Base-by-base conservation (phyloP, 2,797 vertebrate species). In the Loris lydekkerianus region DNA sequence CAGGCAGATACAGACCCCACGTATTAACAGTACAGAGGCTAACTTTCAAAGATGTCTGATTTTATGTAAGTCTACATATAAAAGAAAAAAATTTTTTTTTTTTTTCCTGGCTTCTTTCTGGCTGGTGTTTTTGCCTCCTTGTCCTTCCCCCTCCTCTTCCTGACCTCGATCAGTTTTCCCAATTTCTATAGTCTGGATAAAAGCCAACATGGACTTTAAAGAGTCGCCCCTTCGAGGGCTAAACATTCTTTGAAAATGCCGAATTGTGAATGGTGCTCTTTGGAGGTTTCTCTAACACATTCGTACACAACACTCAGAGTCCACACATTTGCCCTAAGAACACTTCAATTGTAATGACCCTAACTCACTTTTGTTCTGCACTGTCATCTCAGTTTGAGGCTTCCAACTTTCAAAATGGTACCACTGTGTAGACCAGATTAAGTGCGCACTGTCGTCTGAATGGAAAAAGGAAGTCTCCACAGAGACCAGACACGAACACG, bases 71-170 rank as follows among this genome's bases (percentile, higher is more conserved):
- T 97, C 96, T 96, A 94, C 97, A 97, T 97, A 34, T 96, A 96
- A 98, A 98, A 98, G 97, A 97, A 97, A 97, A 97, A 97, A 89
- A 87, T 95, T 96, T 97, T 97, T 96, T 98, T 97, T 3, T 93
- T 96, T 98, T 97, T 98, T 97, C 97, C 98, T 98, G 97, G 97
- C 98, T 98, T 98, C 98, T 98, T 98, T 98, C 98, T 98, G 98
- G 98, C 98, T 98, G 98, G 97, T 98, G 97, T 95, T 98, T 92
- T 93, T 96, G 93, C 84, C 63, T 96, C 88, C 89, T 84, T 4
- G 27, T 95, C 95, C 76, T 93, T 93, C 89, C 76, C 95, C 94
- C 83, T 96, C 72, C 60, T 25, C 0, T 13, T 94, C 97, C 94
- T 96, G 92, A 96, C 97, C 94, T 91, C 91, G 89, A 95, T 91